Base-by-base conservation (phyloP, 2,113 vertebrate genomes). In the Chaenocephalus aceratus region DNA sequence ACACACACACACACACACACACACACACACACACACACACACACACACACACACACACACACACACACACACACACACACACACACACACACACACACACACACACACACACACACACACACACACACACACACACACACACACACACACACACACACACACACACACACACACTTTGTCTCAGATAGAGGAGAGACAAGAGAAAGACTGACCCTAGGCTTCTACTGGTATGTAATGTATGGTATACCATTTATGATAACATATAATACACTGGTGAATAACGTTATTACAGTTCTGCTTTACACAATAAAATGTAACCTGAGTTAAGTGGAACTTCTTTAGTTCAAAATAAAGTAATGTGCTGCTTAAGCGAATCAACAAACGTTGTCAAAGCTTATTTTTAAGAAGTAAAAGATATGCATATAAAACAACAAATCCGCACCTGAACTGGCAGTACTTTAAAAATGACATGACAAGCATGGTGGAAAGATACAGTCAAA, bases 21-120 rank as follows among this genome's bases (percentile, higher is more conserved):
- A 21, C 64, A 60, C 56, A 46, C 58, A 54, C 63, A 59, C 57
- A 51, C 13, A 15, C 5, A 15, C 30, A 23, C 64, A 54, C 59
- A 52, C 45, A 11, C 64, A 52, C 49, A n/a, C 67, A 44, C 63
- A 41, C 73, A 15, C 76, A 58, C 49, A 34, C 61, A 23, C 30
- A 8, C 67, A 30, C 45, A 16, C 45, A 21, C 18, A 45, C 26
- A 49, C 76, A 21, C 64, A 26, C 70, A 23, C 64, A 60, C 56
- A 46, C 58, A 54, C 63, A 59, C 57, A 51, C 13, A 14, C 4
- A 14, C 30, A 23, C 64, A 54, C 59, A 52, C 44, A 10, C 64
- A 52, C 49, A n/a, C 67, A 41, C 63, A 41, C 73, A 15, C 76
- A 58, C 49, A 34, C 60, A 23, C 30, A 7, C 67, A 36, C 34